Evolutionary conservation across 1,140 invertebrate species (phyloP), one percentile per base, ranked within the genome.

Genomic region (Temnothorax nylanderi): DNA sequence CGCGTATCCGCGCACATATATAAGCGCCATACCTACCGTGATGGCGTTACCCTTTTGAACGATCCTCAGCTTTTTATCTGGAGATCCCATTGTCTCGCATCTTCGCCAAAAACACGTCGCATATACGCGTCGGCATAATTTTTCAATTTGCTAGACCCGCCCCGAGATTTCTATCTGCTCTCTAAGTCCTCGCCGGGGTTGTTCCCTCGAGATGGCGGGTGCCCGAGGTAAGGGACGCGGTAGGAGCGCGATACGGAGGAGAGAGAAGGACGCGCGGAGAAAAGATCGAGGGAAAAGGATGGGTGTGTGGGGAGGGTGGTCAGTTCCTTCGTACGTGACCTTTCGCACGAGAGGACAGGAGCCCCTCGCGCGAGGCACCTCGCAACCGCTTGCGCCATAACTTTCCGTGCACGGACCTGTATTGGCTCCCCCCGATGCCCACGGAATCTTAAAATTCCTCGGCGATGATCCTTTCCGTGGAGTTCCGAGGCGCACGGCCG

Each of bases 101-200:
- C 91, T 91, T 92, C 74, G 89, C 88, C 85, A 92, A 92, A 92
- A 91, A 84, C 84, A 88, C 87, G 89, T 88, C 80, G 82, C 82
- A 47, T 77, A 85, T 60, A 58, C 80, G 78, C 81, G 65, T 86
- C 81, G 82, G 91, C 84, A 92, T 92, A 91, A 92, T 92, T 92
- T 92, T 92, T 92, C 91, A 92, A 92, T 92, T 92, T 92, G 90
- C 90, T 89, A 78, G 86, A 77, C 54, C 87, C 90, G 87, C 85
- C 87, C 80, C 71, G 71, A 87, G 89, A 91, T 91, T 54, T 86
- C 80, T 91, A 90, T 91, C 90, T 89, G n/a, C 78, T 44, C 51
- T 77, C 80, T 65, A 60, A 89, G 80, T 90, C 18, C 37, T 72
- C 64, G 74, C 72, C 74, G 90, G 84, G 90, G 78, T 91, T 86